A percentile compares a stretch with the other conserved stretches of the same genome.
These are phyloP conservation scores for Neotragus moschatus DNA, from an alignment of 2,113 vertebrate genomes.

Conservation along the genomic window DNA sequence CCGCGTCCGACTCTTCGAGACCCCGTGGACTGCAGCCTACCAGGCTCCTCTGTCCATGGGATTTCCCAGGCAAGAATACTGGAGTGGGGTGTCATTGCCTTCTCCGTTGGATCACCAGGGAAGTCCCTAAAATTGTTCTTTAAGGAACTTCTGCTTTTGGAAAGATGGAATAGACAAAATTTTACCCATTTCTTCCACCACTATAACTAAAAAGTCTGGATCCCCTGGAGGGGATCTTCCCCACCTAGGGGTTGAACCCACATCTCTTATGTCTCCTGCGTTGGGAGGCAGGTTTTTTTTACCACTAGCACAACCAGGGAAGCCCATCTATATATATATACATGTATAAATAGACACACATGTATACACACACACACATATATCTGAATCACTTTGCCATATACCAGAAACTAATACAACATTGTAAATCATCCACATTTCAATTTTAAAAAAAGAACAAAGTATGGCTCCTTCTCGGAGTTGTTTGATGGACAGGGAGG, in stretches of 20 bases:
- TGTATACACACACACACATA: neutral
- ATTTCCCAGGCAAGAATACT: no score
- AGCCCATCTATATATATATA: neutral
- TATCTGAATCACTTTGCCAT: neutral
- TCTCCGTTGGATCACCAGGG: neutral
- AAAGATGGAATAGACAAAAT: neutral
- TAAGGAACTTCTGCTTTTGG: neutral
- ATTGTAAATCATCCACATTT: neutral
- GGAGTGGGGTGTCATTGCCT: neutral
- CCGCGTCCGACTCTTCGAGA: no score
- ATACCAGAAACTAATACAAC: neutral
- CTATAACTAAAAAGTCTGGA: neutral
- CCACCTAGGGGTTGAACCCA: neutral
- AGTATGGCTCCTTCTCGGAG: neutral
- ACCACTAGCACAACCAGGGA: neutral
- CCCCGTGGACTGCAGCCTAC: no score
- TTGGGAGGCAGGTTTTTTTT: neutral
- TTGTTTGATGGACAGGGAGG: neutral
- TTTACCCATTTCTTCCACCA: neutral
- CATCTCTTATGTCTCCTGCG: neutral
- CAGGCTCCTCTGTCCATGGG: no score
- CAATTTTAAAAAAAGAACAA: neutral
- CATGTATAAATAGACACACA: accelerated
- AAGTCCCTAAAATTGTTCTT: neutral
- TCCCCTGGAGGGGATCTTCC: neutral